These are phyloP conservation scores for Catharus bicknelli DNA, from an alignment of 2,113 vertebrate genomes.

Conservation along the genomic window DNA sequence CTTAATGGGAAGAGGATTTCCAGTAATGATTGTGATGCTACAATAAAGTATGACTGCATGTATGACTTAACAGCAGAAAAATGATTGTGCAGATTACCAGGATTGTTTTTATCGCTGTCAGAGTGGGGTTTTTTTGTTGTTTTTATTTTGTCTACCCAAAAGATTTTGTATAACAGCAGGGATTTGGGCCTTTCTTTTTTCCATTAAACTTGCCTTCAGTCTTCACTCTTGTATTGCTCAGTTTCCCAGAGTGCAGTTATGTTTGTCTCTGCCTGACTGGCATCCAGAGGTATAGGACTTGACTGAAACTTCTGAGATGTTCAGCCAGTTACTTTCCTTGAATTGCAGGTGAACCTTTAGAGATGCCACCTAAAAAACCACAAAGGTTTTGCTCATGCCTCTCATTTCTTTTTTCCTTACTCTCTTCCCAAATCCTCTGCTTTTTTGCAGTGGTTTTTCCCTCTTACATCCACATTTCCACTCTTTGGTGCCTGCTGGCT, in stretches of 20 bases:
- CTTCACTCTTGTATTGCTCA: not conserved
- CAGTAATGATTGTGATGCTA: not conserved
- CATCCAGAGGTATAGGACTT: not conserved
- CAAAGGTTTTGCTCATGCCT: not conserved
- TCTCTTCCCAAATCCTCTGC: not conserved
- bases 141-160: not conserved
- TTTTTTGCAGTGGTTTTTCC: not conserved
- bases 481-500: not conserved
- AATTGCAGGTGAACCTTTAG: not conserved
- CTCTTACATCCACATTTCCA: not conserved
- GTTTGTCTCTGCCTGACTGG: not conserved
- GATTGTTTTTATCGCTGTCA: not conserved
- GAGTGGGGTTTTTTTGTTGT: not conserved
- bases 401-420: not conserved
- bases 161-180: not conserved
- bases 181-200: not conserved
- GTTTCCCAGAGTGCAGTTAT: not conserved
- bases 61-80: not conserved
- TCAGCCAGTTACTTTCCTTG: rapidly evolving
- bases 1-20: not conserved
- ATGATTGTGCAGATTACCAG: not conserved
- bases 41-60: not conserved
- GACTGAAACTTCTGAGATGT: not conserved
- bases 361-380: not conserved
- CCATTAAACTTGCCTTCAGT: not conserved